These are phyloP conservation scores for Agelaius tricolor DNA, from an alignment of 2,113 vertebrate species.

Conservation along the genomic window DNA sequence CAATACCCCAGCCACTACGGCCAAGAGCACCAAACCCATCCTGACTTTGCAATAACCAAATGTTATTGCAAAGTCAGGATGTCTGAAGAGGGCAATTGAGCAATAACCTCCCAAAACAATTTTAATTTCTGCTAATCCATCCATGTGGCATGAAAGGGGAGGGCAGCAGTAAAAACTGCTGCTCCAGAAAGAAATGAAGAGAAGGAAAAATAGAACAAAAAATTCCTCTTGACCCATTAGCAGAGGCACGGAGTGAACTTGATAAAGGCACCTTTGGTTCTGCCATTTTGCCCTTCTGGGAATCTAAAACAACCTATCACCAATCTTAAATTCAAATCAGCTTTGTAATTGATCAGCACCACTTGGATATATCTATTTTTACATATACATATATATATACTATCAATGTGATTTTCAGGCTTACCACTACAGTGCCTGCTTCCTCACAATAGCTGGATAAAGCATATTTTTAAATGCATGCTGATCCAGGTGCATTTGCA, in stretches of 20 bases:
- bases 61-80: too few species aligned
- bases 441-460: background rate
- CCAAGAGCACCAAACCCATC: background rate
- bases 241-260: background rate
- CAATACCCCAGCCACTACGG: background rate
- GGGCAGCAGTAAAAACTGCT: background rate
- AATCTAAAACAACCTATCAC: background rate
- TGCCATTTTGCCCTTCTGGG: background rate
- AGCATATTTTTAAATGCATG: background rate
- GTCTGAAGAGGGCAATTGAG: background rate
- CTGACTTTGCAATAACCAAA: background rate
- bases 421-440: background rate
- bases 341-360: background rate
- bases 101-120: background rate
- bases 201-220: background rate
- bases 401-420: background rate
- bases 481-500: background rate
- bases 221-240: background rate
- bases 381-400: background rate
- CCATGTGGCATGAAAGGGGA: background rate
- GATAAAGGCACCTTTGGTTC: background rate
- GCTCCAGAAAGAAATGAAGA: background rate
- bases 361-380: background rate
- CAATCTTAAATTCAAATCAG: background rate
- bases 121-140: background rate